These are phyloP conservation scores for Gobio occitaniae DNA, from an alignment of 2,797 vertebrate species.

Conservation along the genomic window DNA sequence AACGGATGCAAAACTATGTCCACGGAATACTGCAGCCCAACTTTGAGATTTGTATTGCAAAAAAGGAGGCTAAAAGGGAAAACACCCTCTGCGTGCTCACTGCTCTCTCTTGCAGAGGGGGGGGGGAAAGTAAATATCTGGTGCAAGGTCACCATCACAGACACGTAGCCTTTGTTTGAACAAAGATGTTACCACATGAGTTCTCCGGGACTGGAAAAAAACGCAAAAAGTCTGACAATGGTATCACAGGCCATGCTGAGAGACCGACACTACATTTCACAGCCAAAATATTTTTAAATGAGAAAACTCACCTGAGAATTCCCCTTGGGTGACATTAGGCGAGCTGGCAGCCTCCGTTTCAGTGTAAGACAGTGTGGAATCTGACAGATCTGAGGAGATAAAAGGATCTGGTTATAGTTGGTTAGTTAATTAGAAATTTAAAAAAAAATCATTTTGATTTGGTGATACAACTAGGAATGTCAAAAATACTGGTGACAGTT, in stretches of 20 bases:
- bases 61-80: constrained; percentile 6
- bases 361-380: constrained; percentile 99
- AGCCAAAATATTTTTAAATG: neutral
- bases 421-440: neutral
- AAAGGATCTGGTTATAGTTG: constrained; percentile 25
- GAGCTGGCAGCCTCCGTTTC: constrained; percentile 96
- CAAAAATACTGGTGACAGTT: neutral
- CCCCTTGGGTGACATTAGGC: constrained; percentile 88
- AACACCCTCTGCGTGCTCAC: constrained; percentile 10
- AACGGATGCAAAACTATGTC: neutral
- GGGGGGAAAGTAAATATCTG: constrained; percentile 46
- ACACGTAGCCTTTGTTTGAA: constrained; percentile 52
- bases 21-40: neutral
- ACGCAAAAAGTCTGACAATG: constrained; percentile 23
- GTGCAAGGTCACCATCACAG: constrained; percentile 52
- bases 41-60: neutral
- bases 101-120: constrained; percentile 18
- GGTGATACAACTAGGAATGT: neutral
- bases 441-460: neutral
- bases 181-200: constrained; percentile 47
- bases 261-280: constrained; percentile 3
- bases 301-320: constrained; percentile 91
- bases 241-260: constrained; percentile 20
- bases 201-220: constrained; percentile 42
- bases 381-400: constrained; percentile 88